These are phyloP conservation scores for Gulo gulo DNA, from an alignment of 2,113 vertebrate species.

Conservation along the genomic window DNA sequence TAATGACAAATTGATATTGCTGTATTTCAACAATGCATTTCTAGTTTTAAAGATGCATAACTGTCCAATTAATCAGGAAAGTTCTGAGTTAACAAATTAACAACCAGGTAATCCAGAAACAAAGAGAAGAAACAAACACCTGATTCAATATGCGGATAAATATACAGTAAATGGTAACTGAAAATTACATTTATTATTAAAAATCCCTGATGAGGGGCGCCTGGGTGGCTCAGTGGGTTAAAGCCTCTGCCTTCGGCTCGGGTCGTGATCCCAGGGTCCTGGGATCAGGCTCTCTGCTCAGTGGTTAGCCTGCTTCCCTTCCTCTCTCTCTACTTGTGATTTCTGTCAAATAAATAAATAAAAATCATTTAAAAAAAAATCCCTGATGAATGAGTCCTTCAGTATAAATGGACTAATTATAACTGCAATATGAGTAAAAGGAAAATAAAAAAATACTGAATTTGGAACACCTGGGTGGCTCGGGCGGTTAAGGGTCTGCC, in stretches of 20 bases:
- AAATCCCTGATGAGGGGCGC: not conserved
- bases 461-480: not conserved
- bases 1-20: not conserved
- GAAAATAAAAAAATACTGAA: not conserved
- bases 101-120: not conserved
- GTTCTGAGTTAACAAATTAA: not conserved
- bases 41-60: not conserved
- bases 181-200: not conserved
- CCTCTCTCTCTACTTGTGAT: no score
- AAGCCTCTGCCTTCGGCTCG: no score
- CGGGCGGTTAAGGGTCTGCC: not conserved
- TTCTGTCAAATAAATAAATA: no score
- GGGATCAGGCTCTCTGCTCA: no score
- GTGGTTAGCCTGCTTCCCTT: no score
- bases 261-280: no score
- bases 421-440: not conserved
- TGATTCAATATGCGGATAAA: not conserved
- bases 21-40: not conserved
- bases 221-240: no score
- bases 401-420: not conserved
- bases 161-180: not conserved
- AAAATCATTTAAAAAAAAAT: not conserved
- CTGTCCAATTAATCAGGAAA: not conserved
- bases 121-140: not conserved
- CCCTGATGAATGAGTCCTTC: not conserved